Evolutionary conservation across 2,888 invertebrate species (phyloP), one percentile per base, ranked within the genome.

Genomic region (Cosmia pyralina): DNA sequence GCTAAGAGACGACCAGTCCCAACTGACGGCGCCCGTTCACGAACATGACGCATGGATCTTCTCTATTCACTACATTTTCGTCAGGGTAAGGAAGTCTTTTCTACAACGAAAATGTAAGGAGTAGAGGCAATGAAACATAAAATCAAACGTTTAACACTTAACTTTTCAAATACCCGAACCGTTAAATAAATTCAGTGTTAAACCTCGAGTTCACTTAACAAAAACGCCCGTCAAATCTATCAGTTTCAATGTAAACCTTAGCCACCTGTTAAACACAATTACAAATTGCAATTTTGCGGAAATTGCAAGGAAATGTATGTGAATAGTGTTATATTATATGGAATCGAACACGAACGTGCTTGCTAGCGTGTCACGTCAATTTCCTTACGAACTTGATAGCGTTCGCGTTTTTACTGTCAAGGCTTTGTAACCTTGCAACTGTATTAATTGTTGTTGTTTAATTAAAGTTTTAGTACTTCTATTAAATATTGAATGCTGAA

Each of bases 391-490:
- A 84, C 82, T 81, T 68, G 57, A 63, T 65, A 64, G 28, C 68
- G 72, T 71, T 84, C 28, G 78, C 75, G 69, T 76, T 84, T 79
- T 87, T 75, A 77, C 50, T 87, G 84, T 81, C 79, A 87, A 87
- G 84, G 87, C 57, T 68, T 44, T 41, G 41, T 65, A 69, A 83
- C 84, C 86, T 84, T 84, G 82, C 44, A 44, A 69, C 65, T 52
- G 69, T 62, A 68, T 77, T 83, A 77, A 78, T 78, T 59, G 72
- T 60, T 75, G 38, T 66, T 72, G 17, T 68, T 70, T 62, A 74
- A 82, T 74, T 74, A 66, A 53, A 52, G 4, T 58, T 67, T 59
- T 50, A 52, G 52, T 38, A 50, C n/a, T n/a, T n/a, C n/a, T 68
- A 52, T 50, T 63, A 71, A 71, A 79, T n/a, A 82, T 74, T 82